These are phyloP conservation scores for Antechinus flavipes DNA, from an alignment of 2,113 vertebrate species.

Conservation along the genomic window DNA sequence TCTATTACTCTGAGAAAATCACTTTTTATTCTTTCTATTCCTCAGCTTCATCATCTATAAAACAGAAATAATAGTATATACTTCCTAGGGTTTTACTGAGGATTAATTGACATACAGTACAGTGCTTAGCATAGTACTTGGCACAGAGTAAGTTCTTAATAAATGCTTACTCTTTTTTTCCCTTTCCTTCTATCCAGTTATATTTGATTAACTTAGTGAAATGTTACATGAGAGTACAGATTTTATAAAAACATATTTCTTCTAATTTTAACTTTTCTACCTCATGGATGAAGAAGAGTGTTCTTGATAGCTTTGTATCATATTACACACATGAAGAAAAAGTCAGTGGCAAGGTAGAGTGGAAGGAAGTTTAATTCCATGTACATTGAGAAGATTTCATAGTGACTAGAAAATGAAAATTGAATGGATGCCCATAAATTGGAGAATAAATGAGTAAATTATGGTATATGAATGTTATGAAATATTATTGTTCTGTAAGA, in stretches of 20 bases:
- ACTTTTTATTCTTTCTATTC: background rate
- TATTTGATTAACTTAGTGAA: background rate
- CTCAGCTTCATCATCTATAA: background rate
- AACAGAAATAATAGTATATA: background rate
- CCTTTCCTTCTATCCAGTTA: background rate
- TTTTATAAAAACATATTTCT: background rate
- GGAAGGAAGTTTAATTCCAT: background rate
- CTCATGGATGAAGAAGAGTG: background rate
- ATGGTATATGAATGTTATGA: no score
- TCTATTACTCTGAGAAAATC: background rate
- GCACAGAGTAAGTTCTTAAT: background rate
- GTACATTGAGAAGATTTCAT: background rate
- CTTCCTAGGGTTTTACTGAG: background rate
- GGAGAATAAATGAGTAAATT: no score
- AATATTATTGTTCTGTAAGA: no score
- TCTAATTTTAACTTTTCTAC: background rate
- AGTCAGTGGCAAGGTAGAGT: background rate
- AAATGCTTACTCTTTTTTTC: background rate
- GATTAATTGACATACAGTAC: background rate
- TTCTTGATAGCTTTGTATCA: background rate
- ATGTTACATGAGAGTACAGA: background rate
- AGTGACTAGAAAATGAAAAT: no score
- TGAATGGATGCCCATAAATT: no score
- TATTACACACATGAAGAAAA: background rate
- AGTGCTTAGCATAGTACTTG: background rate